phyloP scores from a whole-genome alignment of 2,888 invertebrate species.

The Thalpophila matura region DNA sequence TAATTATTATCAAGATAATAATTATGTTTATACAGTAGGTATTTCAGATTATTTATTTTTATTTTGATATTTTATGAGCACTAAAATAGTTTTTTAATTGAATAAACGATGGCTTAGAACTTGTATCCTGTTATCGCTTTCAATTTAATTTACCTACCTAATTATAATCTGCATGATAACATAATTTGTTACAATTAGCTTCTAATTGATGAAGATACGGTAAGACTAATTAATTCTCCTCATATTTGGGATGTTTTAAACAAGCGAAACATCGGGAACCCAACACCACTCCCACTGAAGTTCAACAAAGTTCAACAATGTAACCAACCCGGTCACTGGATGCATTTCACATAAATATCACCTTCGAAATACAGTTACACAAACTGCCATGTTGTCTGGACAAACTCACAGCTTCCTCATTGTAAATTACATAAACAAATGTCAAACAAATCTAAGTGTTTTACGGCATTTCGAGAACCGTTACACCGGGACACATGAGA shows the following conservation, averaged over 20 bases:
- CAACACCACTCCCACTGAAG: conserved; percentile 17
- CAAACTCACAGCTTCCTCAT: conserved; percentile 46
- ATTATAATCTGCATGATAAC: not conserved
- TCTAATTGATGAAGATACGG: not conserved
- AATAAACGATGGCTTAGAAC: no score
- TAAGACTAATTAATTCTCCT: not conserved
- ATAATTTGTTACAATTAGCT: not conserved
- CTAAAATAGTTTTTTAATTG: not conserved
- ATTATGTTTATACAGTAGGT: no score
- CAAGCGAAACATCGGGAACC: conserved; percentile 8
- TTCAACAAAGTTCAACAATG: conserved; percentile 53
- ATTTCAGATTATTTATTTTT: no score
- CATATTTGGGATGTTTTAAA: not conserved
- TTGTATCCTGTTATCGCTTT: no score
- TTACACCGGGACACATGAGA: conserved; percentile 51
- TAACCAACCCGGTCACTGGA: conserved; percentile 27
- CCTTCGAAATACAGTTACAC: conserved; percentile 57
- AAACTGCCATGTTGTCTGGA: conserved; percentile 45
- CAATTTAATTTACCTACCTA: conserved; percentile 1
- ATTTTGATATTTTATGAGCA: no score
- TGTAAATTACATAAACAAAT: conserved; percentile 64
- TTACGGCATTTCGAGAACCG: conserved; percentile 55
- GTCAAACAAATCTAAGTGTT: conserved; percentile 61
- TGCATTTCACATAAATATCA: conserved; percentile 51
- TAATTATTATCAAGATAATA: not conserved